A percentile compares a stretch with the other conserved stretches of the same genome.
phyloP scores from a whole-genome alignment of 1,140 invertebrate genomes.

The Drosophila pruinosa region DNA sequence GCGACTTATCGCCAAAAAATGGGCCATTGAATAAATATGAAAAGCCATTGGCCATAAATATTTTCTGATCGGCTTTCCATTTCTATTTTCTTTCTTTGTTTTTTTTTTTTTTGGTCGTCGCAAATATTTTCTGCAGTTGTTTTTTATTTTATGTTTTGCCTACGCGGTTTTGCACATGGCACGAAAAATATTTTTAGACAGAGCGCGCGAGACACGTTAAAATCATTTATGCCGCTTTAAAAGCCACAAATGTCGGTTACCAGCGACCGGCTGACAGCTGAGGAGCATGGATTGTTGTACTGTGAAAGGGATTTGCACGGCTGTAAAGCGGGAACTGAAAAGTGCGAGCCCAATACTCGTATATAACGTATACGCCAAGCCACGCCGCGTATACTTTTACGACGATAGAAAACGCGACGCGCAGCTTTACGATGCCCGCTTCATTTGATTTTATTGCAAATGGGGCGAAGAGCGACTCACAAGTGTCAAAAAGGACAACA shows the following conservation, averaged over 20 bases:
- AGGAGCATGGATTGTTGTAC: constrained; percentile 36
- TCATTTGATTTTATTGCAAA: constrained; percentile 78
- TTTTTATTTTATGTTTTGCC: constrained; percentile 8
- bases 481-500: constrained; percentile 46
- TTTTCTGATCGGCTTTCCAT: constrained; percentile 50
- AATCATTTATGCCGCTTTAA: constrained; percentile 79
- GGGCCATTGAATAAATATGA: constrained; percentile 78
- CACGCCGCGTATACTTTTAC: constrained; percentile 59
- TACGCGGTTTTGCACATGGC: constrained; percentile 56
- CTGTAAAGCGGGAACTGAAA: constrained; percentile 52
- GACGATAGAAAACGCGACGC: constrained; percentile 69
- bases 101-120: constrained; percentile 31
- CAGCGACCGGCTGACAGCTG: constrained; percentile 18
- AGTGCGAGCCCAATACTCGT: constrained; percentile 29
- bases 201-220: constrained; percentile 26
- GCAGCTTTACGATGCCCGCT: constrained; percentile 75
- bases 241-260: constrained; percentile 66
- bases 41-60: constrained; percentile 77
- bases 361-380: constrained; percentile 63
- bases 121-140: constrained; percentile 14
- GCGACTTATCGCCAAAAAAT: constrained; percentile 77
- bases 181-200: constrained; percentile 59
- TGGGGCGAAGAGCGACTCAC: constrained; percentile 33
- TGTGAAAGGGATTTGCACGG: constrained; percentile 55
- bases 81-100: constrained; percentile 34